Base-by-base conservation (phyloP, 2,797 vertebrate genomes). In the Fistularia tabacaria region DNA sequence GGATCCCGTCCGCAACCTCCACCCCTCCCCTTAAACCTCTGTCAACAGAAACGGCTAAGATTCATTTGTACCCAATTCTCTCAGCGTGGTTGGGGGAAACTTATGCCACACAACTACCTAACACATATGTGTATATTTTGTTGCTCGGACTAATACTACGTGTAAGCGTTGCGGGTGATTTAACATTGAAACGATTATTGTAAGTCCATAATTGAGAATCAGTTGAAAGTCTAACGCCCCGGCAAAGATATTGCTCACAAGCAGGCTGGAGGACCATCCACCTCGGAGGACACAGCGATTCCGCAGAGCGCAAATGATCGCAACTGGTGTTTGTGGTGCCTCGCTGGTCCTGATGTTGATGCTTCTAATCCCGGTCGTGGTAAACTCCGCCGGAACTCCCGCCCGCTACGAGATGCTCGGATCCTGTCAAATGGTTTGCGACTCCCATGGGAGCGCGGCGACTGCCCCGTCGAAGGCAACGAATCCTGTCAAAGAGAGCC, bases 351-450 rank as follows among this genome's bases (percentile, higher is more conserved):
- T 99, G 76, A 90, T 95, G 84, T 64, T 99, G 90, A 94, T 99
- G 82, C 91, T 98, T 74, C 92, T 98, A 73, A 98, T 99, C 87
- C 97, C 96, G 66, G 94, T 98, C 72, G 87, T 98, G 88, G 96
- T 99, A 70, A 97, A 93, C 92, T 94, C 96, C 59, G 95, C 94
- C 59, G 94, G 95, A 68, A 90, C 92, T 36, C 94, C 94, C 41
- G 92, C 93, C 54, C 93, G 94, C 81, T 95, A 97, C 83, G 96
- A 99, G 89, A 96, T 97, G 95, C 92, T 98, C 74, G 95, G 94
- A 65, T 95, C 95, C 74, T 99, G 97, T 89, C 93, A 95, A 75
- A 98, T 98, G 96, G 93, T 98, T 64, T 99, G 97, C 84, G 97
- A 98, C 83, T 92, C 95, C 47, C 94, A 97, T 75, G 94, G 93